These are phyloP conservation scores for Centruroides vittatus DNA, from an alignment of 1,140 invertebrate genomes.

Conservation along the genomic window DNA sequence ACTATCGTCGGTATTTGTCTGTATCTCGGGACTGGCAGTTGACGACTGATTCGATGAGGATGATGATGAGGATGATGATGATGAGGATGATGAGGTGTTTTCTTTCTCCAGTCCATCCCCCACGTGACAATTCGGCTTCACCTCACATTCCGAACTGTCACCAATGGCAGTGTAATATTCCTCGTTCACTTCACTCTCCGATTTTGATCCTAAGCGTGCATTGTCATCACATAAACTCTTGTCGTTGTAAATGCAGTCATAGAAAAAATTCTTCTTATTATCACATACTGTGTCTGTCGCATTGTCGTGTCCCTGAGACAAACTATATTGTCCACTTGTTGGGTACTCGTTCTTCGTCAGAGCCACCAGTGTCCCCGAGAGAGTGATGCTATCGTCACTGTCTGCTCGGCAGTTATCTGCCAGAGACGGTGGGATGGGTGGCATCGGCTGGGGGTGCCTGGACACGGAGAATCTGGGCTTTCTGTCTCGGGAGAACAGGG, in stretches of 20 bases:
- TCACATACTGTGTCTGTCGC: background rate
- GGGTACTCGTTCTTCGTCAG: background rate
- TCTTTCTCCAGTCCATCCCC: no score
- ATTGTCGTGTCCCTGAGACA: background rate
- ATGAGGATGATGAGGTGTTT: background rate
- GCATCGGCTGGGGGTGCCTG: constrained; percentile 13
- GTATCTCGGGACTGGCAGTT: constrained; percentile 1
- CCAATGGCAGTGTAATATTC: no score
- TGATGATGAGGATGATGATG: background rate
- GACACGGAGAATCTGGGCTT: constrained; percentile 1
- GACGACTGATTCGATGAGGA: background rate
- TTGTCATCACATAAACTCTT: background rate
- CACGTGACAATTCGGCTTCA: no score
- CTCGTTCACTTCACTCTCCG: no score
- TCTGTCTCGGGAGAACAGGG: constrained; percentile 12
- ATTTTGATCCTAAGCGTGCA: no score
- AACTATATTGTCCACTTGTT: background rate
- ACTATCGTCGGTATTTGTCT: constrained; percentile 8
- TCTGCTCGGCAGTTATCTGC: background rate
- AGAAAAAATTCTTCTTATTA: background rate
- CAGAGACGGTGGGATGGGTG: constrained; percentile 7
- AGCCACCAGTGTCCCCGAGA: background rate
- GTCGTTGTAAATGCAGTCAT: background rate
- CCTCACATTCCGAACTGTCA: no score
- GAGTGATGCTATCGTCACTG: background rate